phyloP scores from a whole-genome alignment of 2,797 vertebrate species.

The Pyrrhura leucotis region DNA sequence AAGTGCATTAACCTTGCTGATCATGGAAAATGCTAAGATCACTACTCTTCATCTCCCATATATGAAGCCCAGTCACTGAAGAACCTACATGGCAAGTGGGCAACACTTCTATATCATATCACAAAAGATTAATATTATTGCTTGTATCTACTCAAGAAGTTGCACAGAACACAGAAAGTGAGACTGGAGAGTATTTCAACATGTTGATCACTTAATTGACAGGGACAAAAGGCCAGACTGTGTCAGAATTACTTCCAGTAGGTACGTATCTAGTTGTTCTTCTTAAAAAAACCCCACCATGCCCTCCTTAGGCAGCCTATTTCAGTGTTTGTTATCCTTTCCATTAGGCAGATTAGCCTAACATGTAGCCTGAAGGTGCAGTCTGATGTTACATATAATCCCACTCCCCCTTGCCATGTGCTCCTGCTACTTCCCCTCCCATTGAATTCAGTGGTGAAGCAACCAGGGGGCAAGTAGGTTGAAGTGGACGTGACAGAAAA shows the following conservation, averaged over 20 bases:
- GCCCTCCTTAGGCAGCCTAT: not conserved
- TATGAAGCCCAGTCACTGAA: not conserved
- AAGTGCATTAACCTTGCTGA: not conserved
- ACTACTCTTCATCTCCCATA: not conserved
- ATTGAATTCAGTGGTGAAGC: not conserved
- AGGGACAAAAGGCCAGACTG: not conserved
- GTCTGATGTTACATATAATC: not conserved
- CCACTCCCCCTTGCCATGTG: not conserved
- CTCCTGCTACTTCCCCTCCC: not conserved
- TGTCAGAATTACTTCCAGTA: not conserved
- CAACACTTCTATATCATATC: not conserved
- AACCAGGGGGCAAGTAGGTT: not conserved
- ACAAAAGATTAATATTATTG: not conserved
- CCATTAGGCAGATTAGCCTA: conserved; percentile 15
- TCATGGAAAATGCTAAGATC: not conserved
- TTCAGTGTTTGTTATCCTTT: conserved; percentile 5
- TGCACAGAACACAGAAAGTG: not conserved
- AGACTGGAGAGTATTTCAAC: not conserved
- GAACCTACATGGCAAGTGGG: not conserved
- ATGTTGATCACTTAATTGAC: not conserved
- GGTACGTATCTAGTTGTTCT: not conserved
- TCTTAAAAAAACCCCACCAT: not conserved
- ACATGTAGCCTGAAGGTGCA: not conserved
- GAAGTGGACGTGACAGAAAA: not conserved
- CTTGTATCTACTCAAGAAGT: not conserved